Base-by-base conservation (phyloP, 2,797 vertebrate genomes). In the Cyprinodon diabolis region DNA sequence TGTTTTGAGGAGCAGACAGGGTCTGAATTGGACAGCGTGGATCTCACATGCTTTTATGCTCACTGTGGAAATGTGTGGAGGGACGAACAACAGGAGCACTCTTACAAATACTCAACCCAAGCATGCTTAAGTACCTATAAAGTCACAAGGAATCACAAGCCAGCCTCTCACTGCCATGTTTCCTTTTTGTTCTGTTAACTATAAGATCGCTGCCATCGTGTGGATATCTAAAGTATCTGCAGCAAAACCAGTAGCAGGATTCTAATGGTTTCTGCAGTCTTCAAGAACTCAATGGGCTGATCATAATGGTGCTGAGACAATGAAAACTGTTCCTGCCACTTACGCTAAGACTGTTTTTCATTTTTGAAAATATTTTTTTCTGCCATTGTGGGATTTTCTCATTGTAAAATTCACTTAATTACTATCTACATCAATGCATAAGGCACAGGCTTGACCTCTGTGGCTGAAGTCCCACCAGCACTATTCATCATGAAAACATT, bases 211-310 rank as follows among this genome's bases (percentile, higher is more conserved):
- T 84, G 88, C 91, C 91, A 72, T 85, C 90, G 73, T 85, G 84
- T 87, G 91, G 90, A 79, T 43, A 71, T 79, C 15, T 51, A 75
- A 58, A 76, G 86, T 81, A 88, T 87, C 87, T 91, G 92, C 92
- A 91, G 88, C 85, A 87, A 85, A 92, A 87, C 90, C 90, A 92
- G 87, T 91, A 93, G 91, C 91, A 1, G 92, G 91, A 89, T 92
- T 93, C 91, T 92, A 92, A 82, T 92, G 89, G 93, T 84, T 82
- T 84, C 78, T 91, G 91, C 82, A 71, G 67, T 81, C 78, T 81
- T 79, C 49, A 63, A 76, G 72, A 74, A 79, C 71, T 7, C 69
- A 69, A 67, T 40, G 57, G 84, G 76, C 79, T 83, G 79, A 87
- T 76, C 77, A 57, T 54, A 52, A 47, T 14, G 68, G 76, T 81